Conservation (phyloP, 2,797 vertebrate species). For the Manis pentadactyla region DNA sequence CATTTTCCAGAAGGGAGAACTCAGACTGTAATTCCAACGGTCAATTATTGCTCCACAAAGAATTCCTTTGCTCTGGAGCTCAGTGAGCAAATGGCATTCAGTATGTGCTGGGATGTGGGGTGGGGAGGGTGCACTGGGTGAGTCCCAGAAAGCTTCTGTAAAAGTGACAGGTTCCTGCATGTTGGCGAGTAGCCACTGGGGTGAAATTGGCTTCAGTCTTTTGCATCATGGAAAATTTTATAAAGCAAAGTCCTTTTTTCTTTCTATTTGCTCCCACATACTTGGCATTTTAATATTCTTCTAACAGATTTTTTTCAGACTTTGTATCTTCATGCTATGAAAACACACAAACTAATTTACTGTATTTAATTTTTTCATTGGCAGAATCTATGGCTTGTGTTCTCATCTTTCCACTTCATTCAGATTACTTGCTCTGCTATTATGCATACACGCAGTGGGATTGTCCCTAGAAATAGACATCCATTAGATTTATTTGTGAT, state of each 20-base stretch:
- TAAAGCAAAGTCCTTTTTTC: not conserved
- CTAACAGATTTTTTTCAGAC: constrained; percentile 24
- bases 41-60: constrained; percentile 40
- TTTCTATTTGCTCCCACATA: constrained; percentile 56
- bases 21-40: not conserved
- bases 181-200: constrained; percentile 65
- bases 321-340: constrained; percentile 31
- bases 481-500: not conserved
- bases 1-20: constrained; percentile 52
- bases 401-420: not conserved
- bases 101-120: not conserved
- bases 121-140: not conserved
- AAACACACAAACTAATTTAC: constrained; percentile 62
- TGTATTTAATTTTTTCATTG: constrained; percentile 9
- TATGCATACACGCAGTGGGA: not conserved
- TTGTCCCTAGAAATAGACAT: not conserved
- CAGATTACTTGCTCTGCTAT: not conserved
- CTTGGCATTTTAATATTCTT: constrained; percentile 57
- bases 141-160: constrained; percentile 54
- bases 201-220: constrained; percentile 57
- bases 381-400: not conserved
- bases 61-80: constrained; percentile 33
- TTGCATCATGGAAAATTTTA: constrained; percentile 82
- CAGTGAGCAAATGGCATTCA: constrained; percentile 5
- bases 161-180: constrained; percentile 29